Conservation (phyloP, 2,797 vertebrate genomes). For the Chloroceryle inda region DNA sequence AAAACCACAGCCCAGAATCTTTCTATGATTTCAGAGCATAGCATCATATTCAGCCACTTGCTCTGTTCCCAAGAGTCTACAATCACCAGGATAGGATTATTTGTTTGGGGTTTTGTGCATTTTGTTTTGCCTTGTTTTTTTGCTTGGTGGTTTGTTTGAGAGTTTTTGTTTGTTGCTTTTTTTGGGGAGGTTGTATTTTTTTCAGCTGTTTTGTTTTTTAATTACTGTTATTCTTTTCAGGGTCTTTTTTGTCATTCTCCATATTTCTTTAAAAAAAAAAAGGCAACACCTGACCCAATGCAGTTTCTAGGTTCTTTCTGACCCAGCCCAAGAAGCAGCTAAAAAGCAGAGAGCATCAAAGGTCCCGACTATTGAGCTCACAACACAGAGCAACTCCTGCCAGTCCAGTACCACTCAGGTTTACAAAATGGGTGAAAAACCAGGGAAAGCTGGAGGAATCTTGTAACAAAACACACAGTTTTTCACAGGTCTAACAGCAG, state of each 20-base stretch:
- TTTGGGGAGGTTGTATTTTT: too few relatives aligned
- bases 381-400: background rate
- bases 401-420: background rate
- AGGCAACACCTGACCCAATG: accelerated
- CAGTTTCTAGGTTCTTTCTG: background rate
- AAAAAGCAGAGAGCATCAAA: background rate
- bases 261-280: background rate
- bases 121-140: too few relatives aligned
- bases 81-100: background rate
- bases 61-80: background rate
- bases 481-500: background rate
- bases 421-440: background rate
- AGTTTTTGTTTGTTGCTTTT: background rate
- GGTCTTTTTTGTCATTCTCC: background rate
- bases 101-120: too few relatives aligned
- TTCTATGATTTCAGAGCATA: conserved; percentile 49
- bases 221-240: background rate
- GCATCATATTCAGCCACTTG: background rate
- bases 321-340: background rate
- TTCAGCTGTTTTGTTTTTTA: background rate
- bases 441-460: background rate
- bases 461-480: background rate
- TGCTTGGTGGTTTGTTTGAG: too few relatives aligned
- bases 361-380: background rate
- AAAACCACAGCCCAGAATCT: conserved; percentile 54